Base-by-base conservation (phyloP, 2,113 vertebrate genomes). In the Seriola dumerili region DNA sequence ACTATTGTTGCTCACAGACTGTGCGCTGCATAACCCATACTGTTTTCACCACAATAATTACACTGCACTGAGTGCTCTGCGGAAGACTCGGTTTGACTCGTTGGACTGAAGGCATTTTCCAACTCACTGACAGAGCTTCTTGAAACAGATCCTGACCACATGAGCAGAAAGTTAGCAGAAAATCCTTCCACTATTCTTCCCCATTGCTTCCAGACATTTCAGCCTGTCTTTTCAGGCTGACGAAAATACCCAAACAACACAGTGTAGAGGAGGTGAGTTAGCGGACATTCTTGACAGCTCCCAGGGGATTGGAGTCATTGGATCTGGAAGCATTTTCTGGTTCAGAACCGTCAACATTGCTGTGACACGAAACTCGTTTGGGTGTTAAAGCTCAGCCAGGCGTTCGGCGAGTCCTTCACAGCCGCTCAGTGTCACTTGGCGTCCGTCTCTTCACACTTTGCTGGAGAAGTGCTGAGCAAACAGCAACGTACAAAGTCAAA, bases 391-490 rank as follows among this genome's bases (percentile, higher is more conserved):
- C 78, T 63, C 66, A 76, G 62, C 40, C 48, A 38, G 74, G 70
- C 74, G 2, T 17, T 19, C 42, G 9, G 29, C 5, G 29, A 85
- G 76, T 79, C 75, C 79, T 85, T 82, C 86, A 79, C 21, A 68
- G 65, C 19, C 13, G 48, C 78, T 81, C 78, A 42, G 50, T 62
- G 78, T 88, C 81, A 81, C 70, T 59, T 25, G 19, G 72, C 67
- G 48, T 54, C 55, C 50, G 23, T 36, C 74, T 71, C 58, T 48
- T 74, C 81, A 58, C 76, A 78, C 77, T 65, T 65, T 38, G 71
- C 23, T 72, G 40, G 62, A n/a, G 64, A 76, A 79, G 25, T 72
- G 71, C 79, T 76, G 79, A 79, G 69, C 61, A 72, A 75, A 63
- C 61, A 40, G n/a, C 1, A 13, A 78, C 11, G 21, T 9, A 14